Evolutionary conservation across 2,888 invertebrate genomes (phyloP), one percentile per base, ranked within the genome.

Genomic region (Acanthosepion lycidas): DNA sequence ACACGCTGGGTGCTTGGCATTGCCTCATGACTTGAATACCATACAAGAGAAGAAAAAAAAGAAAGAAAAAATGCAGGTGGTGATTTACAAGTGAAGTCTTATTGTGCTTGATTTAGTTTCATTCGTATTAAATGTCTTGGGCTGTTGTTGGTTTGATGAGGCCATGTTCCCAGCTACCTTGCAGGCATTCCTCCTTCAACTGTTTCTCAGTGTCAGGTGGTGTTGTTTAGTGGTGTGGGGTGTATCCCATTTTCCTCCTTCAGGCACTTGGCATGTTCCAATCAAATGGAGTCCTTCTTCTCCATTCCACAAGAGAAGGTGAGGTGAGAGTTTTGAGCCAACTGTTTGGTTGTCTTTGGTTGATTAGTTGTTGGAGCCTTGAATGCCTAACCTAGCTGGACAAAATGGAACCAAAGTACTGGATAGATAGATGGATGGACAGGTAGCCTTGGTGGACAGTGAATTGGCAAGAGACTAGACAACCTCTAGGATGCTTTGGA

Each of bases 141-240:
- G 78, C 78, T 78, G 78, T 78, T 78, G 78, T 78, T n/a, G 78
- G 28, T 78, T 78, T 78, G 78, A 78, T 78, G 78, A 78, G 78
- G 78, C 78, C 78, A 78, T 78, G 78, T 78, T n/a, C 78, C 1
- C n/a, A n/a, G n/a, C 8, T n/a, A 78, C 78, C 78, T 78, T 78
- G 78, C 78, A 78, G 78, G n/a, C 78, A 78, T 78, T 78, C n/a
- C 64, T 64, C 64, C 64, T 64, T 64, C 26, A 78, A 78, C 78
- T n/a, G n/a, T 78, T 78, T 78, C n/a, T n/a, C 9, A 28, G 23
- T 64, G 23, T 64, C 28, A 28, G 28, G 8, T 55, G 55, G 55
- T 55, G 55, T 42, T 42, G 42, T 42, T 42, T 42, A 42, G 42
- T 42, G 42, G 42, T 42, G 42, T 42, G 42, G 42, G 42, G 42